Conservation (phyloP, 2,888 invertebrate species). For the Ephialtes manifestator region DNA sequence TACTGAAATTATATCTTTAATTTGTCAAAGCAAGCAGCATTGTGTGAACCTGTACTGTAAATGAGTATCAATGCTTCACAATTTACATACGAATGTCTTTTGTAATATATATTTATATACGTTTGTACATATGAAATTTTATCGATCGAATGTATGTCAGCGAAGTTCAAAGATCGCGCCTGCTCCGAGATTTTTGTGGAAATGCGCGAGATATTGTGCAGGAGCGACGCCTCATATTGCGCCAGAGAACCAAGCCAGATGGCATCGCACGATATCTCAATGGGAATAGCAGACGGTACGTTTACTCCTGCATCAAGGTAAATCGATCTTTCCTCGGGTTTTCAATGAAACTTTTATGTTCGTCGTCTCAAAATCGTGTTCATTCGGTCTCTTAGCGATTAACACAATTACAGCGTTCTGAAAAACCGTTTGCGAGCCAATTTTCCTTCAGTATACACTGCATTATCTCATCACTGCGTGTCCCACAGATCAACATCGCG, state of each 20-base stretch:
- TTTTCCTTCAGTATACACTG: conserved; percentile 52
- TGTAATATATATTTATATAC: no score
- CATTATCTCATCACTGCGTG: conserved; percentile 63
- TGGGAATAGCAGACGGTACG: conserved; percentile 74
- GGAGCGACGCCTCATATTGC: conserved; percentile 47
- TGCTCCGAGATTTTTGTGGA: neutral
- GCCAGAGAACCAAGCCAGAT: conserved; percentile 67
- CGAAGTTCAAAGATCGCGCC: conserved; percentile 16
- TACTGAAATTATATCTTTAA: no score
- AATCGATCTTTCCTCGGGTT: conserved; percentile 62
- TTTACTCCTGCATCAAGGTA: conserved; percentile 73
- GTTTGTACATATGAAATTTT: no score
- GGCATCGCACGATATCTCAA: conserved; percentile 72
- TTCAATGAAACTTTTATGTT: conserved; percentile 56
- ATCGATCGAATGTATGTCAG: neutral
- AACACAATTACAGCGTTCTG: neutral
- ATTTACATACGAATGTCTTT: no score
- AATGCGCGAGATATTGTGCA: conserved; percentile 29
- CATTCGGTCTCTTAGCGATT: neutral
- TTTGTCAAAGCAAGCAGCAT: no score
- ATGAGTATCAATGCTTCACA: no score
- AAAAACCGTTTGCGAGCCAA: neutral
- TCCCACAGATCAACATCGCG: conserved; percentile 63
- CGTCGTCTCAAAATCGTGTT: neutral
- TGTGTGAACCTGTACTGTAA: no score